phyloP scores from a whole-genome alignment of 2,113 vertebrate species.

The Sorex fumeus region DNA sequence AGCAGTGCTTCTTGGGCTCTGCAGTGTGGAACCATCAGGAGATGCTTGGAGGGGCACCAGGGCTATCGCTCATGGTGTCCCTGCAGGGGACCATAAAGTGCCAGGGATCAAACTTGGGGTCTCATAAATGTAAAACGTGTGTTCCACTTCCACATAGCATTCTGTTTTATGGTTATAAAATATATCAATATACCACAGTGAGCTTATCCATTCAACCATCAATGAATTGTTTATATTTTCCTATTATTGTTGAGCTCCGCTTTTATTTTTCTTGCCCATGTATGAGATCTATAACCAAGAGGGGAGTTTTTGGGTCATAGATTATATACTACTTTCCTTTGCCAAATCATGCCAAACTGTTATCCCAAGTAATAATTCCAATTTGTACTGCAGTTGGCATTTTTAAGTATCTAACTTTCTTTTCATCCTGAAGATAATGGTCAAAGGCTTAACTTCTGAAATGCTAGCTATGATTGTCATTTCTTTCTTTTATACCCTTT shows the following conservation, averaged over 20 bases:
- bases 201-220: not conserved
- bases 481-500: not conserved
- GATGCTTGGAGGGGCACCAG: too few relatives aligned
- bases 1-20: too few relatives aligned
- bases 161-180: not conserved
- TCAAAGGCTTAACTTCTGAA: slow-evolving; percentile 42
- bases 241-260: not conserved
- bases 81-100: not conserved
- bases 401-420: not conserved
- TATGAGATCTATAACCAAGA: not conserved
- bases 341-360: not conserved
- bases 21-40: not conserved
- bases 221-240: slow-evolving; percentile 2
- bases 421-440: not conserved
- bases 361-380: not conserved
- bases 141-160: not conserved
- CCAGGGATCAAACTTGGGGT: not conserved
- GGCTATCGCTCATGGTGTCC: too few relatives aligned
- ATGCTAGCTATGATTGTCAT: not conserved
- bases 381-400: not conserved
- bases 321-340: not conserved
- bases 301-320: not conserved
- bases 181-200: not conserved
- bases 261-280: not conserved
- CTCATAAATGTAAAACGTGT: not conserved